Percentiles rank a stretch among this genome's conserved stretches.
phyloP scores from a whole-genome alignment of 2,797 vertebrate species.

The Tympanoctomys barrerae region DNA sequence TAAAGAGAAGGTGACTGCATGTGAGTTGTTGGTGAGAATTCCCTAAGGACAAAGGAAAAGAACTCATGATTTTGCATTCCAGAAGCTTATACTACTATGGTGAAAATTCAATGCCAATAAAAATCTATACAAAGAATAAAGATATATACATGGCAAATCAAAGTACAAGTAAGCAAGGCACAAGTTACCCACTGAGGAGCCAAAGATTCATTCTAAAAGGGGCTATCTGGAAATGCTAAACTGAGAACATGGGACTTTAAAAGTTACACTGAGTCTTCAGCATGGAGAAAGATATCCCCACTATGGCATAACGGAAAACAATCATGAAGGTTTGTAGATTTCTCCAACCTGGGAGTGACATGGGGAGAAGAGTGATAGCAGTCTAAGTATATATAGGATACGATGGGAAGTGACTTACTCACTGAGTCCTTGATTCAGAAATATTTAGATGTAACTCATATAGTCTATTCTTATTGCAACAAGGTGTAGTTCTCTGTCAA shows the following conservation, averaged over 20 bases:
- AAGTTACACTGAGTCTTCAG: not conserved
- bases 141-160: not conserved
- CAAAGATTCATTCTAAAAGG: not conserved
- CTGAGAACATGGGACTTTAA: not conserved
- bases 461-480: not conserved
- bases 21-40: not conserved
- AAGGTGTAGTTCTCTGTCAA: not conserved
- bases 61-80: not conserved
- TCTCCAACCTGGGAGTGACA: not conserved
- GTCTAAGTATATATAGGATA: accelerated
- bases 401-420: not conserved
- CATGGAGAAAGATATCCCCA: not conserved
- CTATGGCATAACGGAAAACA: not conserved
- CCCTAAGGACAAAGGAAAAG: not conserved
- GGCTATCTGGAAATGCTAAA: not conserved
- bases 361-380: not conserved
- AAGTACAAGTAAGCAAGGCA: not conserved
- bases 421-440: not conserved
- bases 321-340: not conserved
- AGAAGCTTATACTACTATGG: not conserved
- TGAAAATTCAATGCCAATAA: not conserved
- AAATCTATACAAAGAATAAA: not conserved
- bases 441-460: not conserved
- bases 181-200: not conserved
- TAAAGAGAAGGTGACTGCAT: not conserved